A percentile compares a stretch with the other conserved stretches of the same genome.
phyloP scores from a whole-genome alignment of 2,113 vertebrate species.

The Pelvicachromis taeniatus region DNA sequence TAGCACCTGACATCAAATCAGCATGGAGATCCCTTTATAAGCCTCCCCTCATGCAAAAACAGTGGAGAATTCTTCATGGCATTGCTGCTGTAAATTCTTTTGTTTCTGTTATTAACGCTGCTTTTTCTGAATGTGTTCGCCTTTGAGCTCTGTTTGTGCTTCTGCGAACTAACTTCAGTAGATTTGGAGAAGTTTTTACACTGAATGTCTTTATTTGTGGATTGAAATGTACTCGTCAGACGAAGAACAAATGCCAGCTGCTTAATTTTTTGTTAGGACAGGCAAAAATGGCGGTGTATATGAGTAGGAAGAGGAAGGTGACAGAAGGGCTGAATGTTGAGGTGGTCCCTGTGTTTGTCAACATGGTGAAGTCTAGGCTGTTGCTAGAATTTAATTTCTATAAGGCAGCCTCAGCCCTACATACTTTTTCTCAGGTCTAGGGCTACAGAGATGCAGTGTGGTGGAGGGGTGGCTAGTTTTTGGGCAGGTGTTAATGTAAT shows the following conservation, averaged over 20 bases:
- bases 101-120: not conserved
- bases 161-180: not conserved
- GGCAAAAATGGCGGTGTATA: not conserved
- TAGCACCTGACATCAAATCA: no score
- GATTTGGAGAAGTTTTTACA: not conserved
- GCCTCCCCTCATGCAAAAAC: no score
- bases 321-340: fast-evolving
- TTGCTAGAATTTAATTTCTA: not conserved
- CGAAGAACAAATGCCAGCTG: not conserved
- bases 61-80: not conserved
- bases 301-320: not conserved
- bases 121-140: not conserved
- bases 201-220: not conserved
- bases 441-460: not conserved
- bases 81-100: not conserved
- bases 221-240: not conserved
- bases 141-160: not conserved
- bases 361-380: not conserved
- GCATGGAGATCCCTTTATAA: no score
- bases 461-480: not conserved
- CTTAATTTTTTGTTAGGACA: not conserved
- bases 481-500: not conserved
- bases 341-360: not conserved
- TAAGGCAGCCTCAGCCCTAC: not conserved
- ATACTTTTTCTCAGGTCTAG: not conserved